These are phyloP conservation scores for Portevinia maculata DNA, from an alignment of 2,888 invertebrate species.

Conservation along the genomic window DNA sequence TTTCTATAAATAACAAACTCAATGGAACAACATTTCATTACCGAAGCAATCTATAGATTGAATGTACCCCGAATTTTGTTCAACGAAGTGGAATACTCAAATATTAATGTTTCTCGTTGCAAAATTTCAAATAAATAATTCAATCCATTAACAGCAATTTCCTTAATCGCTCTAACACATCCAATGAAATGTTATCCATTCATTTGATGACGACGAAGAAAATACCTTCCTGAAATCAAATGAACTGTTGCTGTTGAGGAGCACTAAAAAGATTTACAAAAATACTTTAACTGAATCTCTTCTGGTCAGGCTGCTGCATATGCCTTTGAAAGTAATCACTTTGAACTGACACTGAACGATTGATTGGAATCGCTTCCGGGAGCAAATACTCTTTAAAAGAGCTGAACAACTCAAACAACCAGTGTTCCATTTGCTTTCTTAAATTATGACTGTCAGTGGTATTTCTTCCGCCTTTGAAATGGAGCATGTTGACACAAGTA, in stretches of 20 bases:
- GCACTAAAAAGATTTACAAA: neutral
- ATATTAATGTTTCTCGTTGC: too few species aligned
- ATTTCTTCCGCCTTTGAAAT: neutral
- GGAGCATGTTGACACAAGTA: slow-evolving; percentile 1
- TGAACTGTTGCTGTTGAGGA: neutral
- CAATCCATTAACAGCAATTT: too few species aligned
- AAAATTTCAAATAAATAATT: too few species aligned
- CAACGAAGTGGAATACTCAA: too few species aligned
- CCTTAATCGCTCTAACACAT: too few species aligned
- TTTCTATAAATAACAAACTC: too few species aligned
- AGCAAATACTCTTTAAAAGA: neutral
- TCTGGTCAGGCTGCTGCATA: neutral
- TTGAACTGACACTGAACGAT: slow-evolving; percentile 1
- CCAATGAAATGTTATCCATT: neutral
- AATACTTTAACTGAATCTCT: neutral
- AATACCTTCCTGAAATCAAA: neutral
- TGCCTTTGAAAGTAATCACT: slow-evolving; percentile 10
- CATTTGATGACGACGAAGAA: neutral
- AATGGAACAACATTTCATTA: too few species aligned
- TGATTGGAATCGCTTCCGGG: neutral
- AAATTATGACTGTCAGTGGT: neutral
- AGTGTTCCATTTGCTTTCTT: neutral
- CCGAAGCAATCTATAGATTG: too few species aligned
- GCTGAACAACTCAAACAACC: neutral
- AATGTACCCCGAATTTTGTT: too few species aligned